Percentiles rank a stretch among this genome's conserved stretches.
Conservation (phyloP, 2,113 vertebrate species). For the Antennarius striatus region DNA sequence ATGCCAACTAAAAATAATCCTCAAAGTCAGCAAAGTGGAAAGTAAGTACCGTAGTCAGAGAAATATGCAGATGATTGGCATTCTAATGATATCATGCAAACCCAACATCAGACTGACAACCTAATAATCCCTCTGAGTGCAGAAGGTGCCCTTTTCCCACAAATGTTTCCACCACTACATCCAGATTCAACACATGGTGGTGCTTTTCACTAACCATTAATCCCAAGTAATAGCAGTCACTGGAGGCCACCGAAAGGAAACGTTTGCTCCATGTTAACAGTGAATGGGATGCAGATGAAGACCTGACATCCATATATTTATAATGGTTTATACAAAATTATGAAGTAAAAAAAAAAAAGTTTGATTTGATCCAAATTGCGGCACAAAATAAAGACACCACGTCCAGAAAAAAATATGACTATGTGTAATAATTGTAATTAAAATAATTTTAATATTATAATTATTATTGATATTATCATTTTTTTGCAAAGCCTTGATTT, state of each 20-base stretch:
- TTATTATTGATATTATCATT: background rate
- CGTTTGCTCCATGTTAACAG: slow-evolving; percentile 1
- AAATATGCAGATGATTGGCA: slow-evolving; percentile 56
- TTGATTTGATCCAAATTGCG: slow-evolving; percentile 12
- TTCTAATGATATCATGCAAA: slow-evolving; percentile 52
- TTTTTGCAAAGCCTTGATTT: background rate
- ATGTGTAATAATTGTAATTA: background rate
- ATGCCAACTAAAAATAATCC: slow-evolving; percentile 41
- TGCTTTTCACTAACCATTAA: slow-evolving; percentile 12
- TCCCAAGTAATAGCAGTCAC: slow-evolving; percentile 16
- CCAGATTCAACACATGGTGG: slow-evolving; percentile 7
- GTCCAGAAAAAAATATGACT: too few species aligned
- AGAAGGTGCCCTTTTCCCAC: slow-evolving; percentile 5
- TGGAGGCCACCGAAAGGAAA: slow-evolving; percentile 1
- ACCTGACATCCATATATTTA: background rate
- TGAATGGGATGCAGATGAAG: slow-evolving; percentile 6
- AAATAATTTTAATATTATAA: background rate
- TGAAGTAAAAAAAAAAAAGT: slow-evolving; percentile 32
- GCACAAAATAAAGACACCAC: background rate
- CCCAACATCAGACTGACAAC: slow-evolving; percentile 34
- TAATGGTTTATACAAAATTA: too few species aligned
- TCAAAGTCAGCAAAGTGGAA: slow-evolving; percentile 48
- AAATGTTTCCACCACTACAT: slow-evolving; percentile 15
- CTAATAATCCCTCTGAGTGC: slow-evolving; percentile 15
- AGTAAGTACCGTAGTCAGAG: slow-evolving; percentile 20